phyloP scores from a whole-genome alignment of 2,113 vertebrate species.

The Mus spicilegus region DNA sequence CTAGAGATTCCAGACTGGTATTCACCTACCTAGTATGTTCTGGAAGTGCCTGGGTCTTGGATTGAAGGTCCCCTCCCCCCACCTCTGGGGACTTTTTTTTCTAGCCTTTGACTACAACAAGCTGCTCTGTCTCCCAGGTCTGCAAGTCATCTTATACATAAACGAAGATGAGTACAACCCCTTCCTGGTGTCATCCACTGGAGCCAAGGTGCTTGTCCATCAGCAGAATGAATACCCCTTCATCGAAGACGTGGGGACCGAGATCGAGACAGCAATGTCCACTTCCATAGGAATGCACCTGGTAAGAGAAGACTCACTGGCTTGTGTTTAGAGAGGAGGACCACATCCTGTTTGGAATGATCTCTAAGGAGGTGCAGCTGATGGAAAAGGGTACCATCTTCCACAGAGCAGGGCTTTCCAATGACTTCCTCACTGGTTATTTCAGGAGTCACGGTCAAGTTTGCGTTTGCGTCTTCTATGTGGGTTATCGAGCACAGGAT shows the following conservation, averaged over 20 bases:
- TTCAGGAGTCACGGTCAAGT: neutral
- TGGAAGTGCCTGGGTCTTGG: neutral
- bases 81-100: neutral
- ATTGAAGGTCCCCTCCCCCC: neutral
- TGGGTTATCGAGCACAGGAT: neutral
- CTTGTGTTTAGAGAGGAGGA: no score
- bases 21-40: neutral
- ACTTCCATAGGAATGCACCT: constrained; percentile 91
- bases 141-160: constrained; percentile 89
- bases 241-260: constrained; percentile 89
- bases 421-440: neutral
- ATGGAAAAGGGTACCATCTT: neutral
- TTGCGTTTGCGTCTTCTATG: neutral
- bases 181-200: constrained; percentile 87
- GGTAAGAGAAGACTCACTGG: constrained; percentile 80
- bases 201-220: constrained; percentile 89
- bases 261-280: constrained; percentile 87
- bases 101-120: neutral
- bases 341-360: neutral
- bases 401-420: neutral
- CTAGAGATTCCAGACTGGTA: neutral
- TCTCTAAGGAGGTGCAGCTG: neutral
- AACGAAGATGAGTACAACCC: constrained; percentile 90
- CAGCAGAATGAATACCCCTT: constrained; percentile 89
- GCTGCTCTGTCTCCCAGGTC: constrained; percentile 78